Evolutionary conservation across 2,888 invertebrate genomes (phyloP).

Genomic region (Cordilura impudica): DNA sequence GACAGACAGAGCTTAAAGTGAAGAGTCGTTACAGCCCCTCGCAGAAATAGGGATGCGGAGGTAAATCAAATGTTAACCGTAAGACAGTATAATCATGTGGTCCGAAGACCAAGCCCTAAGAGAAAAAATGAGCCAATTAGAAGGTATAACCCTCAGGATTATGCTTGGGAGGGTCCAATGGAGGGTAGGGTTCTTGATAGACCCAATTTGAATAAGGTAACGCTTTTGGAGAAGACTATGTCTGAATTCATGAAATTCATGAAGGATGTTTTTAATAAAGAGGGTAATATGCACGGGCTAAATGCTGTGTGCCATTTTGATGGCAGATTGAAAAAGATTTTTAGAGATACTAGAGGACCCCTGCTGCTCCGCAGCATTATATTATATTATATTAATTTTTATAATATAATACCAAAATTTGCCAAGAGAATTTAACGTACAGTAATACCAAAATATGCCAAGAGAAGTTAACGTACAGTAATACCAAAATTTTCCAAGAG

Average conservation of each 20-base stretch:
- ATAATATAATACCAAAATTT: too few species aligned
- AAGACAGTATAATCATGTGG: not conserved
- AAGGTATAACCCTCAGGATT: not conserved
- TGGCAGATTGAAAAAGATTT: not conserved
- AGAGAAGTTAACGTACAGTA: not conserved
- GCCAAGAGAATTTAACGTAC: too few species aligned
- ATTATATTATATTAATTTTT: too few species aligned
- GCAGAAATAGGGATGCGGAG: not conserved
- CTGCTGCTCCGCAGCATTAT: too few species aligned
- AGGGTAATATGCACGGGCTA: not conserved
- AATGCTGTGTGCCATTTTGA: not conserved
- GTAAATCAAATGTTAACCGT: not conserved
- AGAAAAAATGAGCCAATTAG: not conserved
- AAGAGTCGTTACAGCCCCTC: too few species aligned
- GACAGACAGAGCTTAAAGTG: too few species aligned
- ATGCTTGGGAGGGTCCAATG: not conserved
- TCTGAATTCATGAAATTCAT: not conserved
- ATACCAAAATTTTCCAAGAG: too few species aligned
- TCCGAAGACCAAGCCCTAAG: not conserved
- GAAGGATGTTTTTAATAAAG: not conserved
- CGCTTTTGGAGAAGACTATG: not conserved
- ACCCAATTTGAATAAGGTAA: not conserved
- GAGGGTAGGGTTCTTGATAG: not conserved
- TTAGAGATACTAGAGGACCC: not conserved
- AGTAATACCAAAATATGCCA: too few species aligned